Percentiles rank a stretch among this genome's conserved stretches.
phyloP scores from a whole-genome alignment of 1,140 invertebrate species.

The Campoletis sonorensis region DNA sequence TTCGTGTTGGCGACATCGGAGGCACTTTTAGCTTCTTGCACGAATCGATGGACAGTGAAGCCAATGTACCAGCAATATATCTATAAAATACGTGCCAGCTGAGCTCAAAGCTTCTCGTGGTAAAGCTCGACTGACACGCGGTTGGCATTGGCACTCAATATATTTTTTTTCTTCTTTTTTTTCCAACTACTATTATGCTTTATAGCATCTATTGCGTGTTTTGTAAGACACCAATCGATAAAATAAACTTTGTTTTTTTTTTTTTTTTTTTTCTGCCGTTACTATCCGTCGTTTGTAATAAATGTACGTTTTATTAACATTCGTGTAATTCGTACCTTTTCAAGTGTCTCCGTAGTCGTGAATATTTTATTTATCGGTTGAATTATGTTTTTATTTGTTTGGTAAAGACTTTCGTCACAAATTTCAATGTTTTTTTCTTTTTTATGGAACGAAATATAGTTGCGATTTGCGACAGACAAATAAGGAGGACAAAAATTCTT shows the following conservation, averaged over 20 bases:
- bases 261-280: background rate
- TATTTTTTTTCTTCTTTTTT: background rate
- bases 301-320: too few species aligned
- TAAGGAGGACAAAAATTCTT: too few species aligned
- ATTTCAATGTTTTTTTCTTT: too few species aligned
- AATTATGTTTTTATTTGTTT: too few species aligned
- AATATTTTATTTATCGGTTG: too few species aligned
- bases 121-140: constrained; percentile 34
- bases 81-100: constrained; percentile 24
- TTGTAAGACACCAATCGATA: constrained; percentile 10
- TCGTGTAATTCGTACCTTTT: too few species aligned
- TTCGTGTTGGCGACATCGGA: constrained; percentile 11
- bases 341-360: too few species aligned
- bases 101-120: constrained; percentile 20
- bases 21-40: background rate
- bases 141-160: constrained; percentile 30
- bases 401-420: too few species aligned
- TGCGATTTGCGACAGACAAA: background rate
- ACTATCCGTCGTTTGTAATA: too few species aligned
- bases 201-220: constrained; percentile 20
- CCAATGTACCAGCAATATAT: constrained; percentile 4
- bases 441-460: too few species aligned
- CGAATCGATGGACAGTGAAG: constrained; percentile 24
- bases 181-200: background rate
- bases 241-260: background rate